Percentiles rank a stretch among this genome's conserved stretches.
These are phyloP conservation scores for Bostrychus sinensis DNA, from an alignment of 2,113 vertebrate genomes.

Conservation along the genomic window DNA sequence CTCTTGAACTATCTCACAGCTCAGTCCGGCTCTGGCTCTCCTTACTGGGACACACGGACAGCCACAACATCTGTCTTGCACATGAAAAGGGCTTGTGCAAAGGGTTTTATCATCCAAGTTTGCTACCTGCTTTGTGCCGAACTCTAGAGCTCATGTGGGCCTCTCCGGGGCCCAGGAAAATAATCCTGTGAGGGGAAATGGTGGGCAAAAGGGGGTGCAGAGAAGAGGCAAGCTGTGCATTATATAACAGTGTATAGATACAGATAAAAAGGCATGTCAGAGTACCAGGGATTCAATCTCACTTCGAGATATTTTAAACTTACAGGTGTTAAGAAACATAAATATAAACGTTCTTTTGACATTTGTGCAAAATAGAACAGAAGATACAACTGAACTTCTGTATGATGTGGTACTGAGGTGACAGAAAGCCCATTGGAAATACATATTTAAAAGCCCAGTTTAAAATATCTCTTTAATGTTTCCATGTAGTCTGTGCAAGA, in stretches of 20 bases:
- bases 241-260: neutral
- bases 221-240: neutral
- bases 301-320: neutral
- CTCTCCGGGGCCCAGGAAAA: conserved; percentile 14
- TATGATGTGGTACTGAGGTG: too few relatives aligned
- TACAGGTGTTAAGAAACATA: neutral
- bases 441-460: too few relatives aligned
- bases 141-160: conserved; percentile 9
- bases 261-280: conserved; percentile 2
- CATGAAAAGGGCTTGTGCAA: conserved; percentile 53
- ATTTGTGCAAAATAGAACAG: neutral
- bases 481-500: too few relatives aligned
- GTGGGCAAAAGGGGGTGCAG: conserved; percentile 7
- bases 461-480: too few relatives aligned
- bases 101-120: conserved; percentile 49
- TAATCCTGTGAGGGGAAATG: conserved; percentile 18
- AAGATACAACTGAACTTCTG: too few relatives aligned
- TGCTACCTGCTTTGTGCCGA: conserved; percentile 54
- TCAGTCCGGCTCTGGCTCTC: conserved; percentile 50
- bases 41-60: conserved; percentile 43
- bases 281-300: neutral
- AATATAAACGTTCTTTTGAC: neutral
- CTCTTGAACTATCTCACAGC: conserved; percentile 32
- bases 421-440: too few relatives aligned
- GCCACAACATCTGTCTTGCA: conserved; percentile 70